phyloP scores from a whole-genome alignment of 2,797 vertebrate species.

The Cheracebus regulus region DNA sequence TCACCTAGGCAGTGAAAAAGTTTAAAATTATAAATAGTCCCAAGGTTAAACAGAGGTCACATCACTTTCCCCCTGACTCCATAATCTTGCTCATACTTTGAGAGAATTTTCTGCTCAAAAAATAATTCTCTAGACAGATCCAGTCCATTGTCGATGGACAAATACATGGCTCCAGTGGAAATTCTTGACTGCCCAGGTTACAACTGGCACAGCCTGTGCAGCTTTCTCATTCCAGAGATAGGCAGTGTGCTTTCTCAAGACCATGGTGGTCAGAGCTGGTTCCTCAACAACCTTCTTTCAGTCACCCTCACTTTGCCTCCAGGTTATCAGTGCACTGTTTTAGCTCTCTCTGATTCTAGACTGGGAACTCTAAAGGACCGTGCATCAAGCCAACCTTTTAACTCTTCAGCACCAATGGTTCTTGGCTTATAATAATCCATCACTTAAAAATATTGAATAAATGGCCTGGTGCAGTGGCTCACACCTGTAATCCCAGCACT shows the following conservation, averaged over 20 bases:
- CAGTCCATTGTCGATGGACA: background rate
- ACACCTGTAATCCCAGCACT: background rate
- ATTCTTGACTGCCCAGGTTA: too few relatives aligned
- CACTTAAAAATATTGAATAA: background rate
- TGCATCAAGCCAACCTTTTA: accelerated
- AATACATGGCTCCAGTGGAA: background rate
- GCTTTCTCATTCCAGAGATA: background rate
- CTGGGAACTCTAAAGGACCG: background rate
- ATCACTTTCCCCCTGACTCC: background rate
- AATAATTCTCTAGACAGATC: background rate
- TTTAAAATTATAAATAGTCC: slow-evolving; percentile 59
- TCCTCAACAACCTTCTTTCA: background rate
- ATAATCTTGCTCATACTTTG: background rate
- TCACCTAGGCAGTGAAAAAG: slow-evolving; percentile 51
- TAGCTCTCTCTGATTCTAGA: background rate
- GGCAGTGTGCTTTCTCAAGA: background rate
- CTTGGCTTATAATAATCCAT: background rate
- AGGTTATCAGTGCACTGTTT: background rate
- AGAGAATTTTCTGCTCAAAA: slow-evolving; percentile 33
- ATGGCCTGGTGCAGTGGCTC: background rate
- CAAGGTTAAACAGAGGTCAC: slow-evolving; percentile 54
- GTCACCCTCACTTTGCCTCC: background rate
- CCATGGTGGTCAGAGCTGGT: accelerated
- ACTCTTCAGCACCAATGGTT: background rate
- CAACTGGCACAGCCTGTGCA: background rate